A percentile compares a stretch with the other conserved stretches of the same genome.
Evolutionary conservation across 2,888 invertebrate species (phyloP).

Genomic region (Eurytoma adleriae): DNA sequence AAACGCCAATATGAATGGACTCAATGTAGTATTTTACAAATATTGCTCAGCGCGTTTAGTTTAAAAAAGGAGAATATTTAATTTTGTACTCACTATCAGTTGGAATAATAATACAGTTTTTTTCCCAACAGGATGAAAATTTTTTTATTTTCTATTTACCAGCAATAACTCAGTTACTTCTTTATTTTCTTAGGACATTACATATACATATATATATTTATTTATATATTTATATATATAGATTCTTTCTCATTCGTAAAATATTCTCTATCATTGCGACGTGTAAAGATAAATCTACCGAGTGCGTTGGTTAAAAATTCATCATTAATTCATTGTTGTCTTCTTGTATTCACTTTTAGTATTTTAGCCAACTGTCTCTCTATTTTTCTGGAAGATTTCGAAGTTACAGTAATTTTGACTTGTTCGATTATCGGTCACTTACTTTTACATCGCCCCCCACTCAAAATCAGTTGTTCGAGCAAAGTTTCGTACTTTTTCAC

Average conservation of each 20-base stretch:
- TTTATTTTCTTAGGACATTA: constrained; percentile 57
- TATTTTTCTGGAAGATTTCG: constrained; percentile 50
- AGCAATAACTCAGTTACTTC: constrained; percentile 56
- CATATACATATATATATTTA: constrained; percentile 60
- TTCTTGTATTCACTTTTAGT: constrained; percentile 1
- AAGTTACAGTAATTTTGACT: constrained; percentile 49
- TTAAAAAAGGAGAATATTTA: neutral
- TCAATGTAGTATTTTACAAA: constrained; percentile 37
- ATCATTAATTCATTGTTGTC: constrained; percentile 1
- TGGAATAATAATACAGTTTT: constrained; percentile 33
- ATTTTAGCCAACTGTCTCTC: constrained; percentile 54
- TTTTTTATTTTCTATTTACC: constrained; percentile 58
- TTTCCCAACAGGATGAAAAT: constrained; percentile 60
- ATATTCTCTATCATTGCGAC: constrained; percentile 59
- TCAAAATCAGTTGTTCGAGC: constrained; percentile 42
- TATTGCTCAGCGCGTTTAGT: neutral
- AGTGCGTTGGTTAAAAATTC: constrained; percentile 55
- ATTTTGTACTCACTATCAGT: constrained; percentile 3
- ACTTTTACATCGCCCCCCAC: constrained; percentile 1
- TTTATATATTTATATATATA: constrained; percentile 58
- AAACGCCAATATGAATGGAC: neutral
- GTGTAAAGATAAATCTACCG: constrained; percentile 56
- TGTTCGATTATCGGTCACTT: constrained; percentile 27
- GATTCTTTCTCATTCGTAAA: constrained; percentile 59
- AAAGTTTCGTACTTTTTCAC: constrained; percentile 27